phyloP scores from a whole-genome alignment of 2,888 invertebrate species.

The Netelia melanura region DNA sequence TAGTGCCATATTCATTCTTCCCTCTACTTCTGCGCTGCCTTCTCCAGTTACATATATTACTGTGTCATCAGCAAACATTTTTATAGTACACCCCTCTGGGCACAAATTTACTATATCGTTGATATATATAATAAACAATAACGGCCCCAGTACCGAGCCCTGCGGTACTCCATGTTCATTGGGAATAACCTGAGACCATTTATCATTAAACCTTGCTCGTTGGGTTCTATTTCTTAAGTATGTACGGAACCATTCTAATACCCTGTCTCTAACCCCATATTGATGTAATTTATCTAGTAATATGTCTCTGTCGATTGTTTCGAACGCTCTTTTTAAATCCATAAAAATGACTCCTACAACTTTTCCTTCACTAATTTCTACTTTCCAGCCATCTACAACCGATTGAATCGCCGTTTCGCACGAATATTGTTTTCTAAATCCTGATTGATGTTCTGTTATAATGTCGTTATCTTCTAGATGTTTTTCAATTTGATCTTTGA shows the following conservation, averaged over 20 bases:
- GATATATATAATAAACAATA: conserved; percentile 31
- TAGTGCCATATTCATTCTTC: neutral
- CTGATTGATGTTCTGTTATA: conserved; percentile 32
- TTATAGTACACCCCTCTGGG: conserved; percentile 3
- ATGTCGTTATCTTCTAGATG: conserved; percentile 26
- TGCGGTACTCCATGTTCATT: conserved; percentile 1
- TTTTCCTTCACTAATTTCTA: conserved; percentile 26
- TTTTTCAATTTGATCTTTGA: conserved; percentile 16
- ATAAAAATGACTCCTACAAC: conserved; percentile 46
- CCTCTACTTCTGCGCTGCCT: conserved; percentile 19
- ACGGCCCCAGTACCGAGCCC: conserved; percentile 28
- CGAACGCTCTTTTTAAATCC: conserved; percentile 28
- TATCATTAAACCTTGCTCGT: neutral
- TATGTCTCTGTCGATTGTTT: conserved; percentile 10
- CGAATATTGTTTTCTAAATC: conserved; percentile 51
- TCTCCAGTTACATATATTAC: conserved; percentile 37
- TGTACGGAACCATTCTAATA: conserved; percentile 37
- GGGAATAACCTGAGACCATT: neutral
- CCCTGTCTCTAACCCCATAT: conserved; percentile 29
- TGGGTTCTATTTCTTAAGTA: conserved; percentile 47
- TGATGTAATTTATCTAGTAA: conserved; percentile 26
- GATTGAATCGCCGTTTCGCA: conserved; percentile 51
- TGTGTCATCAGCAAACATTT: conserved; percentile 46
- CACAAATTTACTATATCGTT: conserved; percentile 16
- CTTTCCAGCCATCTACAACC: conserved; percentile 54